Conservation (phyloP, 2,113 vertebrate genomes). For the Daphoenositta chrysoptera region DNA sequence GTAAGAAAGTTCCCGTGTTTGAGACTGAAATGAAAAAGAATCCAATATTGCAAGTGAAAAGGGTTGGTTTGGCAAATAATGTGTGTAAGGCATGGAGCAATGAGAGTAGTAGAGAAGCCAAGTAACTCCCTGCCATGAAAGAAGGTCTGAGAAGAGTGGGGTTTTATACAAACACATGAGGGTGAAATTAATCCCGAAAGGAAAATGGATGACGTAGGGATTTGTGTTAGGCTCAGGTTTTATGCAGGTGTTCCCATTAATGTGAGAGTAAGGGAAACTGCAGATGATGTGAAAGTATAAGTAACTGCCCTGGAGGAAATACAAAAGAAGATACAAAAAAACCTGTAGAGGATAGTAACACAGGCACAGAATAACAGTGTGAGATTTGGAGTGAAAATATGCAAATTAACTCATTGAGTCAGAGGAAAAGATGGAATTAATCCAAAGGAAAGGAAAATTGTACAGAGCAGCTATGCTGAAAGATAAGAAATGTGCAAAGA, state of each 20-base stretch:
- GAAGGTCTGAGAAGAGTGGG: neutral
- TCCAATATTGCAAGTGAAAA: neutral
- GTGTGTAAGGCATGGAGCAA: fast-evolving
- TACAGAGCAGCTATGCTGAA: neutral
- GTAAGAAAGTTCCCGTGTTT: neutral
- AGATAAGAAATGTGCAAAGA: neutral
- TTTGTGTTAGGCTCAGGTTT: neutral
- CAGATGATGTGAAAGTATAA: neutral
- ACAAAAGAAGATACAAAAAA: neutral
- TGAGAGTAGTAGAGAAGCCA: neutral
- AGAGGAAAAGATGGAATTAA: conserved; percentile 3
- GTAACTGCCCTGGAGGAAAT: neutral
- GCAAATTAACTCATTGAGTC: neutral
- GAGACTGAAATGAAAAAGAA: neutral
- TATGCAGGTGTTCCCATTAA: neutral
- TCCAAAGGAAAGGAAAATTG: neutral
- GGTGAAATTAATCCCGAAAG: neutral
- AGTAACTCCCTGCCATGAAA: neutral
- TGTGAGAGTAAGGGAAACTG: neutral
- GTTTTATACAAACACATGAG: neutral
- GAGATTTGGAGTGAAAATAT: neutral
- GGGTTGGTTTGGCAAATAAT: neutral
- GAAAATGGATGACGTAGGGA: neutral
- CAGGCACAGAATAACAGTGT: neutral
- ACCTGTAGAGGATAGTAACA: neutral